Evolutionary conservation across 23 tunicate genomes (phyloP).

Genomic region (Trididemnum clinides): DNA sequence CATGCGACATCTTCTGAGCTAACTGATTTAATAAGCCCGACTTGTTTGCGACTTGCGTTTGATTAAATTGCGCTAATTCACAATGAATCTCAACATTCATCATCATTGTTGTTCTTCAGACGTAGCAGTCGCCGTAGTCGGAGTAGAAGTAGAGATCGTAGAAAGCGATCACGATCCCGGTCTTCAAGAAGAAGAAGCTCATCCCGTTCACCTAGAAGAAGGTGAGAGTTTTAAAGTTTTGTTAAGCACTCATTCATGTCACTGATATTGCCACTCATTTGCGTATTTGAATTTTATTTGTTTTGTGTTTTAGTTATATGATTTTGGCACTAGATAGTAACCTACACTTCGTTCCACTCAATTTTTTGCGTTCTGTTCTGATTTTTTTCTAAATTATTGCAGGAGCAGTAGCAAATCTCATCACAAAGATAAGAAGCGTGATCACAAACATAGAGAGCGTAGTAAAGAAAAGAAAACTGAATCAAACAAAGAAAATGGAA

Average conservation of each 20-base stretch:
- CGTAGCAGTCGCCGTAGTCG: conserved; percentile 60
- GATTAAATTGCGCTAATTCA: not conserved
- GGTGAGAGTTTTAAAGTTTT: conserved; percentile 53
- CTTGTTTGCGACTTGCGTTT: no score
- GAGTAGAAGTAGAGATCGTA: conserved; percentile 63
- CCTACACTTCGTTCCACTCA: no score
- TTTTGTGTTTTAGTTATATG: no score
- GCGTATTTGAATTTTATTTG: no score
- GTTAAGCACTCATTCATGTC: no score
- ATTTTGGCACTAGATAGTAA: no score
- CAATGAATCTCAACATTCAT: not conserved
- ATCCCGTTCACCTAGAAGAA: conserved; percentile 69
- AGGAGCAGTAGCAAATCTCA: conserved; percentile 54
- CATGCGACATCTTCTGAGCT: no score
- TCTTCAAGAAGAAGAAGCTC: conserved; percentile 13
- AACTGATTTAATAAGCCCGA: no score
- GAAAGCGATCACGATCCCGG: conserved; percentile 45
- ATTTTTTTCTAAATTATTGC: not conserved
- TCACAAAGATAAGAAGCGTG: conserved; percentile 64
- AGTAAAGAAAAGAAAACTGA: conserved; percentile 24
- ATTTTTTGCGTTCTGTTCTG: no score
- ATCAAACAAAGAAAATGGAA: conserved; percentile 9
- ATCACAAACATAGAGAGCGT: conserved; percentile 23
- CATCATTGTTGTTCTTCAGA: not conserved
- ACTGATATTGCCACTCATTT: no score